phyloP scores from a whole-genome alignment of 2,888 invertebrate species.

The Mesorhabditis belari region DNA sequence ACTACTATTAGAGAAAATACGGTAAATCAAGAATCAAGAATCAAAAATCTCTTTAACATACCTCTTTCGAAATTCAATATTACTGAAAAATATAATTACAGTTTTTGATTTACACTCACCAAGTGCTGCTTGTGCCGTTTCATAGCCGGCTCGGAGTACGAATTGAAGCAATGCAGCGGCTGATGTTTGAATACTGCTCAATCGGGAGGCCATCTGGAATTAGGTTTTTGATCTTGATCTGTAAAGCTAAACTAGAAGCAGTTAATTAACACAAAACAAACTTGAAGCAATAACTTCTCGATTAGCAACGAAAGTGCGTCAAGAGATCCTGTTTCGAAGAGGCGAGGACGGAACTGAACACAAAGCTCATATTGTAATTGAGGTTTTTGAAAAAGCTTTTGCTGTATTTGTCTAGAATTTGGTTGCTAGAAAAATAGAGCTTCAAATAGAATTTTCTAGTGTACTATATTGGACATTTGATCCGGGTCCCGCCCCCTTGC shows the following conservation, averaged over 20 bases:
- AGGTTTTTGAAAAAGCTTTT: too few species aligned
- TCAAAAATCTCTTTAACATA: too few species aligned
- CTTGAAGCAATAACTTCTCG: slow-evolving; percentile 38
- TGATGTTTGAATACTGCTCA: slow-evolving; percentile 45
- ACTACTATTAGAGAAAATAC: too few species aligned
- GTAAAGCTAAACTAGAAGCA: not conserved
- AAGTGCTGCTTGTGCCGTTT: slow-evolving; percentile 26
- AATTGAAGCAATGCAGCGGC: slow-evolving; percentile 49
- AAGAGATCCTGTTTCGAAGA: slow-evolving; percentile 43
- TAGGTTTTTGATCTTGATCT: not conserved
- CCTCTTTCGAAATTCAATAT: not conserved
- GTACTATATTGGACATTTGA: too few species aligned
- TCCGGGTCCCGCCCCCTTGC: too few species aligned
- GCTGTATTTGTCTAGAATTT: too few species aligned
- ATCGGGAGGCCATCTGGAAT: slow-evolving; percentile 36
- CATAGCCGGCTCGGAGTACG: slow-evolving; percentile 44
- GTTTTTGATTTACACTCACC: slow-evolving; percentile 8
- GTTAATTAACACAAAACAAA: too few species aligned
- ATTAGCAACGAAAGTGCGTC: slow-evolving; percentile 44
- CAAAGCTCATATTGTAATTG: too few species aligned
- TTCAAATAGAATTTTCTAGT: too few species aligned
- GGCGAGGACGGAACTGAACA: slow-evolving; percentile 32
- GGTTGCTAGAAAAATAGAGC: too few species aligned
- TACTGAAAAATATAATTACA: not conserved
- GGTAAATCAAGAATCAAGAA: too few species aligned